Conservation (phyloP, 2,113 vertebrate species). For the Cnemophilus loriae region DNA sequence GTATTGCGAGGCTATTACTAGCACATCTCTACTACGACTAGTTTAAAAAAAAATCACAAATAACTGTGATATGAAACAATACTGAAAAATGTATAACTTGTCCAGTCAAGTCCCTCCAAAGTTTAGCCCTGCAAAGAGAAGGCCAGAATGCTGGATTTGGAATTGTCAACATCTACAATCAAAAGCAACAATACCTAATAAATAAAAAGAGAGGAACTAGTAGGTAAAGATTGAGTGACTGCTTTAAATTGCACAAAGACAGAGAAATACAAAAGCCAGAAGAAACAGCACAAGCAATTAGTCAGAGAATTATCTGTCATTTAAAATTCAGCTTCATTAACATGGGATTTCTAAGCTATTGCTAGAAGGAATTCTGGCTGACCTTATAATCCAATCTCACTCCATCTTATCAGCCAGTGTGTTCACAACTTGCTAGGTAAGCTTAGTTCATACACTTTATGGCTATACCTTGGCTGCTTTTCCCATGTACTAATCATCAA, state of each 20-base stretch:
- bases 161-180: not conserved
- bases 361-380: not conserved
- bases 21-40: not conserved
- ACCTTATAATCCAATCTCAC: not conserved
- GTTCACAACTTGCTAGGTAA: not conserved
- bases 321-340: not conserved
- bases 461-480: not conserved
- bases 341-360: not conserved
- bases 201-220: not conserved
- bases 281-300: not conserved
- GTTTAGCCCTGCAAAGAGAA: not conserved
- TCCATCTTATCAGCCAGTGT: not conserved
- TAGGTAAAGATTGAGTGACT: not conserved
- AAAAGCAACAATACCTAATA: not conserved
- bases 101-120: not conserved
- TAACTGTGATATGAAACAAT: not conserved
- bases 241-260: not conserved
- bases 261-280: not conserved
- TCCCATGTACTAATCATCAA: not conserved
- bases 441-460: not conserved
- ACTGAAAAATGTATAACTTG: not conserved
- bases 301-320: not conserved
- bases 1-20: not conserved
- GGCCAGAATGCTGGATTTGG: not conserved
- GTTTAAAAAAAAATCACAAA: not conserved